Base-by-base conservation (phyloP, 2,888 invertebrate species). In the Pinctada fucata region DNA sequence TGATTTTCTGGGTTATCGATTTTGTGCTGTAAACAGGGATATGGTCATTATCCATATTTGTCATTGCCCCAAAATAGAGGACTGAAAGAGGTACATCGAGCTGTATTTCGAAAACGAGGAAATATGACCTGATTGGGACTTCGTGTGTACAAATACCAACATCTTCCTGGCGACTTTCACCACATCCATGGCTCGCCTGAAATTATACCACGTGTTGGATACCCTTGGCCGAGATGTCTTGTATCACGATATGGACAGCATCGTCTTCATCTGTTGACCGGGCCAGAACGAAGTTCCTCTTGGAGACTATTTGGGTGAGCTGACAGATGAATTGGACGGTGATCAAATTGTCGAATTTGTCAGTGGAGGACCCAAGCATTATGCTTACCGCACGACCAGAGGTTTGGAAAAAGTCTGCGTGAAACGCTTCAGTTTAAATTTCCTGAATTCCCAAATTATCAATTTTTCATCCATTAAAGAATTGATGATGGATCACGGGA, bases 111-210 rank as follows among this genome's bases (percentile, higher is more conserved):
- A 31, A 3, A 10, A 68, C 45, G 68, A 31, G 10, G 51, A 51
- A 80, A 58, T 16, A 16, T 47, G 45, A 10, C 65, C 58, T 5
- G 67, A 64, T 51, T 63, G 13, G 10, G 75, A 72, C 49, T 48
- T 49, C 52, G 70, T 69, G 45, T 31, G 50, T 31, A 5, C 51
- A 64, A 50, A 75, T 31, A 77, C 77, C 49, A 80, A 80, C 58
- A 69, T 80, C 47, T 73, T 80, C 48, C 10, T 80, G n/a, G 78
- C 80, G 3, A 48, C 77, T 5, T 79, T 76, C 66, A 80, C 80
- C 13, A 78, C 78, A 6, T 70, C 67, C 16, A 64, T 58, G 52
- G 80, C 77, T 3, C 70, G 78, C n/a, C 68, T 80, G 8, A 78
- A 78, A 48, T 68, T 80, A 70, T 80, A 78, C 65, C 45, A 68